Evolutionary conservation across 2,888 invertebrate genomes (phyloP).

Genomic region (Hoplodrina ambigua): DNA sequence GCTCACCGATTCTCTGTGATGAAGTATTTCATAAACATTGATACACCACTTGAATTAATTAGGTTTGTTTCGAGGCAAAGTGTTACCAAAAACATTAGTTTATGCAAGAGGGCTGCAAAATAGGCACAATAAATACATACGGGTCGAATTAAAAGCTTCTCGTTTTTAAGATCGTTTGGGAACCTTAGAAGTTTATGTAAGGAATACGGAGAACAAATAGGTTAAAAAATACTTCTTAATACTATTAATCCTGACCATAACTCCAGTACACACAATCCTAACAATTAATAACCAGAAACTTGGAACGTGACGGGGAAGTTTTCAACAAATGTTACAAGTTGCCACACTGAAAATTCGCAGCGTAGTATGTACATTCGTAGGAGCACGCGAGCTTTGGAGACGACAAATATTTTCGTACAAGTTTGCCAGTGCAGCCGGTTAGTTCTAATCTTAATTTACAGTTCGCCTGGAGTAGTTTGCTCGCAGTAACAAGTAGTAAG

Average conservation of each 20-base stretch:
- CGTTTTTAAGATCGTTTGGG: background rate
- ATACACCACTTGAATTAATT: conserved; percentile 34
- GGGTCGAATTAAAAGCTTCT: background rate
- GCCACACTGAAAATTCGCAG: conserved; percentile 50
- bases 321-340: conserved; percentile 59
- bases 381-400: conserved; percentile 62
- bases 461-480: conserved; percentile 73
- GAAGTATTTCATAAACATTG: conserved; percentile 39
- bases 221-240: background rate
- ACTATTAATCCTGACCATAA: conserved; percentile 18
- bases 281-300: conserved; percentile 57
- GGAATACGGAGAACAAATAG: too few relatives aligned
- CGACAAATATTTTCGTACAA: conserved; percentile 79
- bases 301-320: conserved; percentile 52
- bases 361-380: conserved; percentile 52
- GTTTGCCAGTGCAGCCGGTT: conserved; percentile 71
- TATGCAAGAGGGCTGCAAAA: background rate
- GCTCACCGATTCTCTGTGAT: conserved; percentile 48
- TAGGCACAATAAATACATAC: background rate
- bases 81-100: background rate
- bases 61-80: background rate
- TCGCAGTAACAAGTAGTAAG: conserved; percentile 69
- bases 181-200: too few relatives aligned
- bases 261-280: conserved; percentile 29
- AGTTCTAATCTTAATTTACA: conserved; percentile 83